Base-by-base conservation (phyloP, 92 coral and sea anemone species). In the Bergia puertoricense region DNA sequence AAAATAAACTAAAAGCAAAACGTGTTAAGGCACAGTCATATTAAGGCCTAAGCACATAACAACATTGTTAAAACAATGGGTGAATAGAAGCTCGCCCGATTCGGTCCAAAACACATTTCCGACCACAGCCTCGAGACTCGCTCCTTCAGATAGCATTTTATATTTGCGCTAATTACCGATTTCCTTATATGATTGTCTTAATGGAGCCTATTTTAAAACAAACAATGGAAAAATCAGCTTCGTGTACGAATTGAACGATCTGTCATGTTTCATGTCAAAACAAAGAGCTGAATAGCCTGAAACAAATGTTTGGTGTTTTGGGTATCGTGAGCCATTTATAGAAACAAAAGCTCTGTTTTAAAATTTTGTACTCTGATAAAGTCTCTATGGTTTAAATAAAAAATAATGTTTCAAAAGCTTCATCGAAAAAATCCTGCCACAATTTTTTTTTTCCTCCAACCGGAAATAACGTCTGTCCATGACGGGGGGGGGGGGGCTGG, bases 401-500 rank as follows among this genome's bases (percentile, higher is more conserved):
- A 54, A 2, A 54, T 54, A 54, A 15, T 62, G 2, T 15, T 62
- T 22, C 69, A 62, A 62, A 22, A 22, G 69, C 8, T 20, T 18
- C 69, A 20, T 62, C 7, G 69, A 16, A 5, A 62, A 62, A 62
- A 3, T n/a, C n/a, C n/a, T n/a, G n/a, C n/a, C n/a, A 62, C 16
- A 62, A 62, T 16, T 6, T 62, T 62, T 23, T 62, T 62, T 56
- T 15, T 16, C n/a, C 16, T 62, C 0, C 40, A 20, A 71, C 79
- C 66, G 87, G 87, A 71, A 84, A 72, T 4, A 16, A 84, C 77
- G 66, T 37, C 30, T 82, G 15, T 56, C n/a, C 22, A 71, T 38
- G 79, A 72, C 79, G 20, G 87, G 39, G 87, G 20, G 87, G 39
- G 87, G 79, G 79, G 45, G 79, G 87, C 79, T 71, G 87, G 87